Evolutionary conservation across 64 coral and sea anemone genomes (phyloP).

Genomic region (Pocillopora damicornis): DNA sequence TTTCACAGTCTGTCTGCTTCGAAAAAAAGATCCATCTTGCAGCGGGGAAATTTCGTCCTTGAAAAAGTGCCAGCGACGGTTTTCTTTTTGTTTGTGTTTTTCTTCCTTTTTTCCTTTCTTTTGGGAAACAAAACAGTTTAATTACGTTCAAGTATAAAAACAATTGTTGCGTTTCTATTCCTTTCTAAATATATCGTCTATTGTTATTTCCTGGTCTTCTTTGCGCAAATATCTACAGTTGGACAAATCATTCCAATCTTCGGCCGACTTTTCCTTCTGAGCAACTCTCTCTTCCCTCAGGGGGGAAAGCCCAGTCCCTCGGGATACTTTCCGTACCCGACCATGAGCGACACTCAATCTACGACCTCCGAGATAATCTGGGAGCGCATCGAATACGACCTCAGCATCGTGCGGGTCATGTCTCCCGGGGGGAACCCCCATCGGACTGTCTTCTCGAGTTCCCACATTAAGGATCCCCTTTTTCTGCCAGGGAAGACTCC

Average conservation of each 20-base stretch:
- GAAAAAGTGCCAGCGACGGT: too few species aligned
- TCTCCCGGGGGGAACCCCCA: not conserved
- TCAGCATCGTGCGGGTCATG: not conserved
- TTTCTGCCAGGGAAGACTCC: not conserved
- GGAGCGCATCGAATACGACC: conserved; percentile 14
- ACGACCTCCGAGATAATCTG: not conserved
- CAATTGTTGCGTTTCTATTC: conserved; percentile 17
- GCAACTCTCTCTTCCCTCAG: conserved; percentile 46
- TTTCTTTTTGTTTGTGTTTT: too few species aligned
- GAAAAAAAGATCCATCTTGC: too few species aligned
- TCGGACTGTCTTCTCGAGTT: not conserved
- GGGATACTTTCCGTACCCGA: not conserved
- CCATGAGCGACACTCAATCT: conserved; percentile 26
- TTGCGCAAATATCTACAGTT: conserved; percentile 76
- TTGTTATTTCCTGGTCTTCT: conserved; percentile 60
- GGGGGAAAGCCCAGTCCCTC: conserved; percentile 44
- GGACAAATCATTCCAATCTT: conserved; percentile 55
- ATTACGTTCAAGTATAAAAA: not conserved
- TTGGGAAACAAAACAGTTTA: not conserved
- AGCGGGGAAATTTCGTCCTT: too few species aligned
- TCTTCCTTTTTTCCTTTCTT: too few species aligned
- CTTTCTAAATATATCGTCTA: conserved; percentile 86
- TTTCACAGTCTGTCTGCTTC: too few species aligned
- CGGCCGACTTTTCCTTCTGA: conserved; percentile 1
- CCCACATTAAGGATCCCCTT: not conserved